Evolutionary conservation across 2,113 vertebrate genomes (phyloP).

Genomic region (Condylura cristata): DNA sequence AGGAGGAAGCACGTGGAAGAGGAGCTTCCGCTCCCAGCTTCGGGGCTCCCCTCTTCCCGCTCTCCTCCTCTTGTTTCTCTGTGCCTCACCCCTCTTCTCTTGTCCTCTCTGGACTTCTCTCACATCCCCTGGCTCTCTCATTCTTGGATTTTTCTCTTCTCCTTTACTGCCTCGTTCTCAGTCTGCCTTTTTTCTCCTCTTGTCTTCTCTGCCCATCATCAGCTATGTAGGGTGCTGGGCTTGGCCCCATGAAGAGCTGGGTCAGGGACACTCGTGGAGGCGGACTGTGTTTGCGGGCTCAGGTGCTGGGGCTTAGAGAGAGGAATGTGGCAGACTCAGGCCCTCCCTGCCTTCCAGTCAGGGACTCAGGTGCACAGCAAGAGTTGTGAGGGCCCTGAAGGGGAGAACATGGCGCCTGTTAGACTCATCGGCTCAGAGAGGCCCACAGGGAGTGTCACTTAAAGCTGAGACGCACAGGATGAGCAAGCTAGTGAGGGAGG

Average conservation of each 20-base stretch:
- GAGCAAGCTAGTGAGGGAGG: too few species aligned
- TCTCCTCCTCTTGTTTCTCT: background rate
- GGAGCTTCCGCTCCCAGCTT: too few species aligned
- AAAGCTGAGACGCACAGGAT: background rate
- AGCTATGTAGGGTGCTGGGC: background rate
- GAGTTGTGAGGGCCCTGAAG: background rate
- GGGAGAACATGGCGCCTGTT: background rate
- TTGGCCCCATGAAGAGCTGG: background rate
- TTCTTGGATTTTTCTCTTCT: too few species aligned
- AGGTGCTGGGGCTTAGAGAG: background rate
- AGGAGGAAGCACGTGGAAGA: too few species aligned
- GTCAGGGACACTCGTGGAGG: background rate
- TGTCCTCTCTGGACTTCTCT: background rate
- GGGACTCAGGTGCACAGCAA: background rate
- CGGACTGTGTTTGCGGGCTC: fast-evolving
- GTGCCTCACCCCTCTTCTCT: background rate
- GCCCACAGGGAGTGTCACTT: background rate
- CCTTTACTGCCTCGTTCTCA: too few species aligned
- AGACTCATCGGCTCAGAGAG: background rate
- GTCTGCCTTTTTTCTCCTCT: background rate
- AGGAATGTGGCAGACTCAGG: background rate
- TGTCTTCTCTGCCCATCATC: background rate
- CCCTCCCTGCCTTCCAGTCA: background rate
- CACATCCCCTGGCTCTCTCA: background rate
- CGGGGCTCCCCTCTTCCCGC: background rate